Conservation (phyloP, 2,888 invertebrate genomes). For the Eulithis prunata region DNA sequence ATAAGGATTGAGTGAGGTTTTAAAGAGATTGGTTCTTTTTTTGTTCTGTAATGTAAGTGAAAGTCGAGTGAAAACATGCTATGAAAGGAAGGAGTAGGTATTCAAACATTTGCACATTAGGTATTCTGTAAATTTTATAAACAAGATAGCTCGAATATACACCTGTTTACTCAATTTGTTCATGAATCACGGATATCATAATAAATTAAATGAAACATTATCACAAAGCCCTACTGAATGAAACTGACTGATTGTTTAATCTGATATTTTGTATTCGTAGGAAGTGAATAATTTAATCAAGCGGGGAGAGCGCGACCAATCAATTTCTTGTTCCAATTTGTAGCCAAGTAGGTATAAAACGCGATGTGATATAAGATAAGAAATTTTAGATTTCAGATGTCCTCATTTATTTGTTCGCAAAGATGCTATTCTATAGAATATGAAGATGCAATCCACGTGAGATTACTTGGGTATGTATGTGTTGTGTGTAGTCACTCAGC, state of each 20-base stretch:
- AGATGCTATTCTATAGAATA: constrained; percentile 19
- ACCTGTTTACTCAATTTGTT: constrained; percentile 9
- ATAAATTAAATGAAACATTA: constrained; percentile 16
- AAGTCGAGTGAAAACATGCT: constrained; percentile 46
- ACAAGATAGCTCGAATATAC: constrained; percentile 12
- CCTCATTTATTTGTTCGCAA: constrained; percentile 12
- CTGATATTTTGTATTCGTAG: constrained; percentile 18
- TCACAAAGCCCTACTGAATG: constrained; percentile 19
- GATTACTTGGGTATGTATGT: constrained; percentile 43
- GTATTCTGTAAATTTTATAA: constrained; percentile 18
- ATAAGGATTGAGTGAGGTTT: constrained; percentile 43
- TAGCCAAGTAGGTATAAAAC: constrained; percentile 8
- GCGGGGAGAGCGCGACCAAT: constrained; percentile 29
- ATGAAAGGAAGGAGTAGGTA: constrained; percentile 39
- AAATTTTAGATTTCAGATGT: neutral
- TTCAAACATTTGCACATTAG: constrained; percentile 21
- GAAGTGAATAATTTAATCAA: constrained; percentile 27
- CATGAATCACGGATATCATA: neutral
- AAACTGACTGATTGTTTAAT: constrained; percentile 17
- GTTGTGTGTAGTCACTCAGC: constrained; percentile 44
- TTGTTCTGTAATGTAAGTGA: constrained; percentile 45
- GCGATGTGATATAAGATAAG: constrained; percentile 4
- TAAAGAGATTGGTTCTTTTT: constrained; percentile 40
- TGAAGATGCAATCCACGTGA: constrained; percentile 51
- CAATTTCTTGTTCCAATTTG: constrained; percentile 40